Evolutionary conservation across 1,140 invertebrate genomes (phyloP).

Genomic region (Himalopsyche phryganea): DNA sequence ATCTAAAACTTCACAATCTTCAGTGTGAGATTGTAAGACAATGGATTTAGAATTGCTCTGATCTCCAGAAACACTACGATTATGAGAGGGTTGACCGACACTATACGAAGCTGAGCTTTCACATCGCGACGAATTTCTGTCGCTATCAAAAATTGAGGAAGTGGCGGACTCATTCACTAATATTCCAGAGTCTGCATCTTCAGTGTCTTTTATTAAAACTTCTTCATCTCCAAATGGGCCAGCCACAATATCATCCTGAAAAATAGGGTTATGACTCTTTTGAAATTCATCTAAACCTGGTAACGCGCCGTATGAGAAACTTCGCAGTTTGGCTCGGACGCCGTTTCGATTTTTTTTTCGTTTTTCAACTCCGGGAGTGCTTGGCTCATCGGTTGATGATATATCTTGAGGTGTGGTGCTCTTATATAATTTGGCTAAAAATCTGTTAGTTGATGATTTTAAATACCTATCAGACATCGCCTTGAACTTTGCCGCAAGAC

Average conservation of each 20-base stretch:
- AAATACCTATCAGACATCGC: constrained; percentile 70
- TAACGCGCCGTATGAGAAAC: constrained; percentile 72
- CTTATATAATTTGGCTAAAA: constrained; percentile 67
- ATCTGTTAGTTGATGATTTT: constrained; percentile 64
- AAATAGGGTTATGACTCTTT: constrained; percentile 59
- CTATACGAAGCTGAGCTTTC: constrained; percentile 55
- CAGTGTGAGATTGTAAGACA: not conserved
- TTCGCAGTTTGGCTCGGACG: constrained; percentile 61
- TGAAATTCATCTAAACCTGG: constrained; percentile 70
- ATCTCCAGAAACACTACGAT: constrained; percentile 49
- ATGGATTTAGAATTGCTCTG: constrained; percentile 39
- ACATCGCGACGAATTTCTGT: constrained; percentile 54
- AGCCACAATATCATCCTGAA: constrained; percentile 52
- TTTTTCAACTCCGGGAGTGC: constrained; percentile 25
- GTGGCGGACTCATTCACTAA: constrained; percentile 68
- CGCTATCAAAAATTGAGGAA: constrained; percentile 63
- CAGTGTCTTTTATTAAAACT: constrained; percentile 53
- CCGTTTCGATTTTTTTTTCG: constrained; percentile 45
- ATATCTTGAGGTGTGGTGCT: constrained; percentile 42
- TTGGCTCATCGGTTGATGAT: constrained; percentile 1
- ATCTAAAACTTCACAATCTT: constrained; percentile 35
- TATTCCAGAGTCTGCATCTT: constrained; percentile 74
- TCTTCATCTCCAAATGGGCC: constrained; percentile 59
- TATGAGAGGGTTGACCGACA: constrained; percentile 43
- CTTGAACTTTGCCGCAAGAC: constrained; percentile 64